Evolutionary conservation across 1,140 invertebrate genomes (phyloP), one percentile per base, ranked within the genome.

Genomic region (Brachionus sp.): DNA sequence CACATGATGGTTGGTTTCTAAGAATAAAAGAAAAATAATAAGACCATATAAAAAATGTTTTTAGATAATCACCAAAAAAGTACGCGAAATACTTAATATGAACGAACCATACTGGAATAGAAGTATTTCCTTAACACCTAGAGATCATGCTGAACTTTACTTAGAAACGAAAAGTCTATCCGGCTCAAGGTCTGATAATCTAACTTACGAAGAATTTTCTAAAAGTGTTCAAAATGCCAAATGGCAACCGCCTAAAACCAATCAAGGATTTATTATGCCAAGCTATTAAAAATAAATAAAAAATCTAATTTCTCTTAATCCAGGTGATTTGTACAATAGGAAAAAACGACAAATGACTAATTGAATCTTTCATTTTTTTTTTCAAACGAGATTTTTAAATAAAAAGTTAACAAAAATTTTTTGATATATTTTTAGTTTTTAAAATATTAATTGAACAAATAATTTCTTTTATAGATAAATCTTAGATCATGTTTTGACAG

Each of bases 91-190:
- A n/a, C 77, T 88, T 19, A 84, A 82, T n/a, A 68, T 88, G 46
- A 87, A 88, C 77, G 86, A 88, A 68, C 87, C 88, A 33, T 86
- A 86, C 66, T 89, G 87, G 87, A 86, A 86, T 44, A 82, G 88
- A 84, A 87, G 87, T 62, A 88, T 89, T 46, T 86, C 86, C 12
- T 73, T 87, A 16, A 87, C 87, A 37, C 88, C 88, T 13, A 84
- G 86, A 53, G 86, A 68, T 1, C 50, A 29, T 16, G 1, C 75
- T 86, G 87, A 86, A 19, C 86, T 87, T 85, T 88, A 87, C 77
- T 77, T 87, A 37, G 86, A 88, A 62, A 68, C 70, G 39, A 88
- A 88, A 84, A 85, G 84, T 66, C 29, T 78, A 13, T 85, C 84
- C 42, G 87, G 87, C 16, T 85, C 87, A 37, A 84, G 84, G 16